Conservation (phyloP, 2,797 vertebrate species). For the Acanthornis magna region DNA sequence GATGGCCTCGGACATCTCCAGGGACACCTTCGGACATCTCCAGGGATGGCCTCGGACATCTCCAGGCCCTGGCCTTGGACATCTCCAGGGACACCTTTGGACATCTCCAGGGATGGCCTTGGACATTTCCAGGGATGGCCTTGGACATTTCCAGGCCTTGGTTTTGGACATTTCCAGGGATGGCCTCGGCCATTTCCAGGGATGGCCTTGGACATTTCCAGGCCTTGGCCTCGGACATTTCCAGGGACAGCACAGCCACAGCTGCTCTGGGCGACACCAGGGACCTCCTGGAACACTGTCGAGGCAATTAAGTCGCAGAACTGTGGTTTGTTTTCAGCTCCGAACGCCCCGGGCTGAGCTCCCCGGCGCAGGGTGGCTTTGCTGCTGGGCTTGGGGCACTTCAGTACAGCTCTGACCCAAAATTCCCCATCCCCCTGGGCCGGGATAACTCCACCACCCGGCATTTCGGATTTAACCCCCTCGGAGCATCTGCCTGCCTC, state of each 20-base stretch:
- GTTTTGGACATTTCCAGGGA: too few relatives aligned
- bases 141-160: too few relatives aligned
- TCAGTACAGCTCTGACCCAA: background rate
- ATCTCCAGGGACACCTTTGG: background rate
- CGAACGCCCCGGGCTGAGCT: background rate
- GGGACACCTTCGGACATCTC: too few relatives aligned
- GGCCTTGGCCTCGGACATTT: too few relatives aligned
- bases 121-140: too few relatives aligned
- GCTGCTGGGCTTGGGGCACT: background rate
- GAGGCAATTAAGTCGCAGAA: background rate
- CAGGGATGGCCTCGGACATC: too few relatives aligned
- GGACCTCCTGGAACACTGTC: background rate
- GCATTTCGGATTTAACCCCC: background rate
- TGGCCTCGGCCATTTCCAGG: too few relatives aligned
- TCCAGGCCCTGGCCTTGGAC: too few relatives aligned
- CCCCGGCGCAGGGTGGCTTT: background rate
- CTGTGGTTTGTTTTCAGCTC: background rate
- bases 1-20: too few relatives aligned
- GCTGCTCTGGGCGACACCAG: background rate
- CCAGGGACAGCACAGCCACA: background rate
- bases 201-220: too few relatives aligned
- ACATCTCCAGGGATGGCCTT: too few relatives aligned
- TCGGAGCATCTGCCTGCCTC: background rate
- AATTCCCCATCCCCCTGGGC: background rate
- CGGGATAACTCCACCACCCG: rapidly evolving